phyloP scores from a whole-genome alignment of 2,113 vertebrate genomes.

The Pterocles orientalis region DNA sequence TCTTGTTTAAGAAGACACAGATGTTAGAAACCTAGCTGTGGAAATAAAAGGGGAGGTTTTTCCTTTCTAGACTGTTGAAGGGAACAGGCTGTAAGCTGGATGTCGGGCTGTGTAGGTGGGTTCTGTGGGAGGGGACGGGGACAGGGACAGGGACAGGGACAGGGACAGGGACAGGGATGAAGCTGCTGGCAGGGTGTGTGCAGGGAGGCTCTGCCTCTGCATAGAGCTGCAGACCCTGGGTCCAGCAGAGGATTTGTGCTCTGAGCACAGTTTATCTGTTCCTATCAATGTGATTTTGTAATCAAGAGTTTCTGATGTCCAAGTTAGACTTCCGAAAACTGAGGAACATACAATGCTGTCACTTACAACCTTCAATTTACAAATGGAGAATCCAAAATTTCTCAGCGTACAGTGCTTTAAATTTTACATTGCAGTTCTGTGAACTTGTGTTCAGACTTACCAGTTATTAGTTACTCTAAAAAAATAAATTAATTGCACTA shows the following conservation, averaged over 20 bases:
- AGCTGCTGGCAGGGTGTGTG: rapidly evolving
- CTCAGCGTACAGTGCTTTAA: not conserved
- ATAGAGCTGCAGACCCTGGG: not conserved
- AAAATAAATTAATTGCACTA: not conserved
- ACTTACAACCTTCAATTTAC: not conserved
- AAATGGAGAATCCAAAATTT: not conserved
- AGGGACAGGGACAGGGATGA: no score
- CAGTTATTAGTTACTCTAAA: not conserved
- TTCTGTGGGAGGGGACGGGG: not conserved
- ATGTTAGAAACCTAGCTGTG: not conserved
- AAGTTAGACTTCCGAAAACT: not conserved
- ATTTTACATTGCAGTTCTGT: not conserved
- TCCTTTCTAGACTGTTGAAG: not conserved
- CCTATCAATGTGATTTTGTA: not conserved
- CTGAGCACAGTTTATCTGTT: not conserved
- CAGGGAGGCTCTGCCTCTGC: not conserved
- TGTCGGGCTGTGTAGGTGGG: not conserved
- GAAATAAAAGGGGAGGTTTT: not conserved
- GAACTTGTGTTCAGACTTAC: not conserved
- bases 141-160: no score
- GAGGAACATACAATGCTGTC: not conserved
- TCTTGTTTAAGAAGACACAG: not conserved
- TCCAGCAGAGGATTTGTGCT: not conserved
- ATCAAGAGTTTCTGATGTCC: not conserved
- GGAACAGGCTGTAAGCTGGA: not conserved